Conservation (phyloP, 2,888 invertebrate genomes). For the Thera britannica region DNA sequence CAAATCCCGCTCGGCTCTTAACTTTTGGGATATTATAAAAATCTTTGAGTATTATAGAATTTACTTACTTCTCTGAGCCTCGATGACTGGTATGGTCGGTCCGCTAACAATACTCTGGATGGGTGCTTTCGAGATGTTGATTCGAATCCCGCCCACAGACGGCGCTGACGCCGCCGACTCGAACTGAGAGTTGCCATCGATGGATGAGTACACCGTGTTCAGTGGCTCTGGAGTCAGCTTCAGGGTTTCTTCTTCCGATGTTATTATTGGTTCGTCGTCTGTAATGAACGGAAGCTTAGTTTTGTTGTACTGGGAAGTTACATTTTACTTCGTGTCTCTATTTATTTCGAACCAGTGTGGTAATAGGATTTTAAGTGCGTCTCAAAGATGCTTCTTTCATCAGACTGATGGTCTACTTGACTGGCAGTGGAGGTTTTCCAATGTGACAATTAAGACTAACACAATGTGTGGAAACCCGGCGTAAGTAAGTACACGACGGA, state of each 20-base stretch:
- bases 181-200: conserved; percentile 91
- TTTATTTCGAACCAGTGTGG: no score
- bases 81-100: conserved; percentile 24
- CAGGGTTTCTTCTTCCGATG: conserved; percentile 70
- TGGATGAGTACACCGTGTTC: conserved; percentile 86
- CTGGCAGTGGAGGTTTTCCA: no score
- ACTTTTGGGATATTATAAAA: no score
- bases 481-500: no score
- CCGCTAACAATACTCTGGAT: conserved; percentile 58
- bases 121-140: conserved; percentile 90
- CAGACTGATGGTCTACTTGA: no score
- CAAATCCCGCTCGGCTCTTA: no score
- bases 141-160: conserved; percentile 88
- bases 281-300: conserved; percentile 21
- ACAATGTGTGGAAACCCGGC: no score
- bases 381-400: not conserved
- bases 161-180: conserved; percentile 74
- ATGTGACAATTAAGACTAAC: no score
- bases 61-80: conserved; percentile 7
- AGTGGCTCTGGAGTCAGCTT: conserved; percentile 73
- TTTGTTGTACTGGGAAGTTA: not conserved
- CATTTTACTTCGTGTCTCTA: not conserved
- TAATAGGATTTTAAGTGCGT: no score
- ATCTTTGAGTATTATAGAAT: not conserved
- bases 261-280: conserved; percentile 84